Evolutionary conservation across 2,113 vertebrate species (phyloP), one percentile per base, ranked within the genome.

Genomic region (Motacilla tschutschensis): DNA sequence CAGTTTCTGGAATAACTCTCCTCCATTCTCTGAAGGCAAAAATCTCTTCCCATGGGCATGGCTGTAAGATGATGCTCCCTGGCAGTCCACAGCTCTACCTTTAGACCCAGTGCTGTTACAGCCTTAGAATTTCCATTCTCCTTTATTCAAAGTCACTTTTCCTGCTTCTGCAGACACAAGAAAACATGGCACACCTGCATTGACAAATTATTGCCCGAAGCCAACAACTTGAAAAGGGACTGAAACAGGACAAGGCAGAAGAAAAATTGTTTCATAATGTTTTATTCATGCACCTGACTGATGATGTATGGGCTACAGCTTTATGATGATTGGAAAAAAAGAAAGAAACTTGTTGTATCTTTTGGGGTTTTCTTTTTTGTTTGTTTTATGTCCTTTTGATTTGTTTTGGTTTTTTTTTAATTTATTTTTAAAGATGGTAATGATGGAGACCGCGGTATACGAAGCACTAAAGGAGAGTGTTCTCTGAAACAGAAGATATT

Each of bases 181-280:
- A 69, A 81, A 82, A 92, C 38, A 24, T 53, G 71, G 60, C 24
- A 75, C 14, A 75, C 46, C 59, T 82, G 33, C 85, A 82, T 35
- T 87, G 78, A 86, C 57, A 88, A 90, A 84, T 87, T 48, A 69
- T 62, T 84, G 66, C 85, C 82, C 89, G 58, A 69, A 94, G 89
- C 87, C 40, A 86, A 25, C 33, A 50, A n/a, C 84, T 63, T 66
- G 48, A 88, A 83, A 48, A 44, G 54, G 25, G 63, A 57, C 41
- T 1, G 5, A 69, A 91, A 79, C 73, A 92, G 73, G 51, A 66
- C 51, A 69, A 87, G 73, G 64, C 44, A 65, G 59, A 47, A 53
- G 55, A 83, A 81, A 29, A 87, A 73, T 91, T 79, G 55, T 43
- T 85, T 79, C 24, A 50, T 63, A 87, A 89, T 87, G 64, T 79